phyloP scores from a whole-genome alignment of 1,140 invertebrate species.

The Pseudomyrmex pallidus region DNA sequence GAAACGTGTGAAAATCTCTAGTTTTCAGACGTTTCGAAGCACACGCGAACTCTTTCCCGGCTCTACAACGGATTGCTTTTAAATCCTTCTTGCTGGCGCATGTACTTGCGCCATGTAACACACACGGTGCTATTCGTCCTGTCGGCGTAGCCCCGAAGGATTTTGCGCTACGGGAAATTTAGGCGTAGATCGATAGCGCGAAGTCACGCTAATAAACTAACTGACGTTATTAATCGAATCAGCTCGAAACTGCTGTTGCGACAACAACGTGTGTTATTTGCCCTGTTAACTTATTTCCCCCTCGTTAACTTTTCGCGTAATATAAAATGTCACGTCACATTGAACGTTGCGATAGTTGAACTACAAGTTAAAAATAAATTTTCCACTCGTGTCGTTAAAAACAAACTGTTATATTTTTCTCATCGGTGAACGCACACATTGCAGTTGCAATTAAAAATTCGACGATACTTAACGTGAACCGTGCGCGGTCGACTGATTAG shows the following conservation, averaged over 20 bases:
- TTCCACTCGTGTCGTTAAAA: too few relatives aligned
- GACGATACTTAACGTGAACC: not conserved
- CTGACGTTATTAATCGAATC: slow-evolving; percentile 7
- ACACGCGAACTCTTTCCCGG: too few relatives aligned
- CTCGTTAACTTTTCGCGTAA: too few relatives aligned
- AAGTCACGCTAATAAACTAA: slow-evolving; percentile 17
- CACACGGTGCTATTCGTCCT: not conserved
- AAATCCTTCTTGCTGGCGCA: slow-evolving; percentile 28
- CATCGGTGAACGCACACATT: not conserved
- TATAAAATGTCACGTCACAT: not conserved
- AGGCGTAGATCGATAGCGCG: slow-evolving; percentile 6
- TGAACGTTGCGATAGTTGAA: not conserved
- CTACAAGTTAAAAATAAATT: not conserved
- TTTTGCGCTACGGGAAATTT: slow-evolving; percentile 24
- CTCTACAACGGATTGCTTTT: slow-evolving; percentile 34
- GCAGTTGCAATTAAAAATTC: not conserved
- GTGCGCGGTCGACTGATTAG: slow-evolving; percentile 13
- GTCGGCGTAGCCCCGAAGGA: slow-evolving; percentile 38
- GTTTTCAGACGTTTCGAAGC: too few relatives aligned
- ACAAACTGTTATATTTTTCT: not conserved
- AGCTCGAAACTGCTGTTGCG: not conserved
- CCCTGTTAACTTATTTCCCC: too few relatives aligned
- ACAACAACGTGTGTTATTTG: too few relatives aligned
- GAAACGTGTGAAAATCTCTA: too few relatives aligned
- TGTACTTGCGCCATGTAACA: slow-evolving; percentile 20